A percentile compares a stretch with the other conserved stretches of the same genome.
phyloP scores from a whole-genome alignment of 2,113 vertebrate species.

The Tamias sibiricus region DNA sequence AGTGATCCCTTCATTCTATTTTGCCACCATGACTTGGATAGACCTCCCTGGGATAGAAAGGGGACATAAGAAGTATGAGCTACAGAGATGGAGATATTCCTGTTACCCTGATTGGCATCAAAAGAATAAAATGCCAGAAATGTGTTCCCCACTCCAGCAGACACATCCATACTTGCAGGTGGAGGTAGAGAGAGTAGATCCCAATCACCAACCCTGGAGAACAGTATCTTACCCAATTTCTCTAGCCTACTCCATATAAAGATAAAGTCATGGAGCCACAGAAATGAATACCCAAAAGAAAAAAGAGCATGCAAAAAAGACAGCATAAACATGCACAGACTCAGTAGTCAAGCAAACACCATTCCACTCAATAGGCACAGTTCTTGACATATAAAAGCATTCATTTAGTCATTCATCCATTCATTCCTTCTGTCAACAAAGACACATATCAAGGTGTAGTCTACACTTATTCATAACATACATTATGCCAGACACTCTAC shows the following conservation, averaged over 20 bases:
- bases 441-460: not conserved
- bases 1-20: not conserved
- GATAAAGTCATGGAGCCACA: not conserved
- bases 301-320: not conserved
- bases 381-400: not conserved
- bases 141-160: not conserved
- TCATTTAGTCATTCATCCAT: not conserved
- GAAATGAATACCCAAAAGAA: not conserved
- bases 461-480: not conserved
- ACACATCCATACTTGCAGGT: not conserved
- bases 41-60: fast-evolving
- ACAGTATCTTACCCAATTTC: not conserved
- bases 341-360: not conserved
- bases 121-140: not conserved
- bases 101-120: not conserved
- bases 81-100: not conserved
- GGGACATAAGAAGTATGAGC: not conserved
- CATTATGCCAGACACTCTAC: not conserved
- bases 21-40: not conserved
- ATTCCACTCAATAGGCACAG: not conserved
- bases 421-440: not conserved
- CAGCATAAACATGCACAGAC: not conserved
- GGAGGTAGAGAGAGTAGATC: fast-evolving
- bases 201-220: fast-evolving
- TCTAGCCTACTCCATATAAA: not conserved